A percentile compares a stretch with the other conserved stretches of the same genome.
Evolutionary conservation across 2,113 vertebrate genomes (phyloP).

Genomic region (Campylomormyrus numenius): DNA sequence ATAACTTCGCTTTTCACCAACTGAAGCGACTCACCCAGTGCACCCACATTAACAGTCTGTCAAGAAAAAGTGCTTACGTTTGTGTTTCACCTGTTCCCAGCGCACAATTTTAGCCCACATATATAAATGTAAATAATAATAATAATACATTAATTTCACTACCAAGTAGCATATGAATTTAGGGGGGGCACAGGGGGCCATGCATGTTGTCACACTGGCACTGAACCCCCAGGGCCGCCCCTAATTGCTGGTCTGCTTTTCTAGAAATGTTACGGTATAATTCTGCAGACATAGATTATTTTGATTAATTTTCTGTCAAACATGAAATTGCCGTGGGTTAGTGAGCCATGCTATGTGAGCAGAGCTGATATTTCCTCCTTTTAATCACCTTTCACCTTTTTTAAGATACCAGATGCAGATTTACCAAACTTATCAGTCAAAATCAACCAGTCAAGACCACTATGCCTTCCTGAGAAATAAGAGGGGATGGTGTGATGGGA

Average conservation of each 20-base stretch:
- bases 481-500: not conserved
- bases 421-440: not conserved
- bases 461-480: not conserved
- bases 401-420: not conserved
- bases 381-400: not conserved
- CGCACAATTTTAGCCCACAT: not conserved
- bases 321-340: not conserved
- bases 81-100: not conserved
- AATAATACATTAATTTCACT: not conserved
- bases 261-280: not conserved
- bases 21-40: not conserved
- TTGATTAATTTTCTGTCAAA: not conserved
- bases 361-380: not conserved
- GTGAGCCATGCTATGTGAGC: not conserved
- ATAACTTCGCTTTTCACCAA: not conserved
- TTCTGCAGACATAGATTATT: not conserved
- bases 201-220: too few species aligned
- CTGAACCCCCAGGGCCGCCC: too few species aligned
- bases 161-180: not conserved
- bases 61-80: too few species aligned
- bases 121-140: not conserved
- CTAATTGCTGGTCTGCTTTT: not conserved
- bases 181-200: not conserved
- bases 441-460: not conserved
- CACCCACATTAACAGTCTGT: too few species aligned